phyloP scores from a whole-genome alignment of 2,888 invertebrate species.

The Phymatocera aterrima region DNA sequence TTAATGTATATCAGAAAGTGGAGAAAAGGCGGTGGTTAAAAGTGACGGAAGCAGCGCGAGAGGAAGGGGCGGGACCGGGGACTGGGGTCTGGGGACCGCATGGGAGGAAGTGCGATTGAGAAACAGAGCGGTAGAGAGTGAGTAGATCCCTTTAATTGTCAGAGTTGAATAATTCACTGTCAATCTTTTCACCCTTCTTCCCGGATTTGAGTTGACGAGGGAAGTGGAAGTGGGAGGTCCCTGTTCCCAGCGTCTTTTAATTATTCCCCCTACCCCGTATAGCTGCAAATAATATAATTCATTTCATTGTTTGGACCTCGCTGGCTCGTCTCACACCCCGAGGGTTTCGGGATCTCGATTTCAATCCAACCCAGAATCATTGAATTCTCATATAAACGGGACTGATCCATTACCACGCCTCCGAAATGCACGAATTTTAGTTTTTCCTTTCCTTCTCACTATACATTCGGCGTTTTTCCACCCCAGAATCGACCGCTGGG shows the following conservation, averaged over 20 bases:
- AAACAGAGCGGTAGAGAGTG: conserved; percentile 27
- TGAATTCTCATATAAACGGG: conserved; percentile 46
- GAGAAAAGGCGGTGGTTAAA: conserved; percentile 17
- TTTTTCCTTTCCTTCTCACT: neutral
- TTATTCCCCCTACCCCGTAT: conserved; percentile 63
- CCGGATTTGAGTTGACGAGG: conserved; percentile 51
- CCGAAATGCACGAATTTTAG: neutral
- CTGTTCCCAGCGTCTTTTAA: conserved; percentile 63
- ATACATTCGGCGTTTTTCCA: neutral
- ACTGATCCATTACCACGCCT: conserved; percentile 43
- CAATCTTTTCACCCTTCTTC: conserved; percentile 70
- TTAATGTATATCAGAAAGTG: neutral
- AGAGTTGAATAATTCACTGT: conserved; percentile 72
- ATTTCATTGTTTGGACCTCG: conserved; percentile 66
- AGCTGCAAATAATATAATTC: conserved; percentile 70
- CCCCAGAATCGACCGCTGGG: neutral
- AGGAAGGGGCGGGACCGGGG: neutral
- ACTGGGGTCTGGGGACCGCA: neutral
- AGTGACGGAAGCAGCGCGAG: conserved; percentile 20
- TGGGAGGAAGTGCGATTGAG: conserved; percentile 39
- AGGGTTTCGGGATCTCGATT: conserved; percentile 11
- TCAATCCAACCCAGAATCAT: conserved; percentile 38
- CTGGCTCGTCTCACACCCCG: conserved; percentile 37
- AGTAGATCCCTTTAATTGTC: conserved; percentile 64
- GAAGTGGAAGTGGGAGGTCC: conserved; percentile 46